Evolutionary conservation across 2,113 vertebrate genomes (phyloP).

Genomic region (Muscicapa adusta): DNA sequence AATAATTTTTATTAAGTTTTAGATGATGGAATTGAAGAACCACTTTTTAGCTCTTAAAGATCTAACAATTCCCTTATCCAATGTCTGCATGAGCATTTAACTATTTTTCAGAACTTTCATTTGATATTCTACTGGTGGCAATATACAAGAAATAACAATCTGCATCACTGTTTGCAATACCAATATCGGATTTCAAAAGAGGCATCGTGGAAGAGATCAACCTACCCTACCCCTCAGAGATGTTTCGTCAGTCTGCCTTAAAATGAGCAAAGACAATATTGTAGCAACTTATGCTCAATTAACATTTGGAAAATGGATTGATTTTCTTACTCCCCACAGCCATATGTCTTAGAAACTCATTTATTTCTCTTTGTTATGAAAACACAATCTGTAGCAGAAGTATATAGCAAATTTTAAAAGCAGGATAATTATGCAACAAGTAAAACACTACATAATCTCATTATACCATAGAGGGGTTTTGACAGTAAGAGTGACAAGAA

Average conservation of each 20-base stretch:
- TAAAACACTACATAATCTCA: slow-evolving; percentile 3
- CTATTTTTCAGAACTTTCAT: not conserved
- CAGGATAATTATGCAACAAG: slow-evolving; percentile 3
- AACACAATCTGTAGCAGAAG: not conserved
- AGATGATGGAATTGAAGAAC: not conserved
- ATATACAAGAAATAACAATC: not conserved
- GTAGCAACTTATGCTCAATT: not conserved
- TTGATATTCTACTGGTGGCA: not conserved
- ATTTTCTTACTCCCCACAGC: not conserved
- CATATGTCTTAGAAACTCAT: slow-evolving; percentile 4
- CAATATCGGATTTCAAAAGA: not conserved
- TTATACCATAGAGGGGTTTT: not conserved
- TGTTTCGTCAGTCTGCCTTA: not conserved
- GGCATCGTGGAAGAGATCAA: not conserved
- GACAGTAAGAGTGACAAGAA: not conserved
- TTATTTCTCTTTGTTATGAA: slow-evolving; percentile 37
- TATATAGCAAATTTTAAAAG: not conserved
- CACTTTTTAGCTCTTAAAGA: not conserved
- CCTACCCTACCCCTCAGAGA: not conserved
- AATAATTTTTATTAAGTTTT: not conserved
- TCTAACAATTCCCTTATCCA: not conserved
- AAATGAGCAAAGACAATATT: not conserved
- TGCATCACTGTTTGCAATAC: not conserved
- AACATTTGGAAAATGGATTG: not conserved
- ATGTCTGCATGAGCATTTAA: not conserved